phyloP scores from a whole-genome alignment of 2,113 vertebrate genomes.

The Salvator merianae region DNA sequence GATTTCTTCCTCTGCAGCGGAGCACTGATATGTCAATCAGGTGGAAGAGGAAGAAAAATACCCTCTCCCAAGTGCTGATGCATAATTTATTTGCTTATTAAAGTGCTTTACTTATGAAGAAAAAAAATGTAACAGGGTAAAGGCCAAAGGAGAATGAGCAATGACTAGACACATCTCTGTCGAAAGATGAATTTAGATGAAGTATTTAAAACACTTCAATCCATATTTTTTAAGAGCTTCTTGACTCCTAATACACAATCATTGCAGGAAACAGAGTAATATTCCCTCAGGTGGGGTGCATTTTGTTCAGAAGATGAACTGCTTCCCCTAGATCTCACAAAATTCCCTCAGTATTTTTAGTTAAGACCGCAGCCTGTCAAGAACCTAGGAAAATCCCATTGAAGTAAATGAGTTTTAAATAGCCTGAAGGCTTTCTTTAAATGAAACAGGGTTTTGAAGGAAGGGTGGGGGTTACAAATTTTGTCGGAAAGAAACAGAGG shows the following conservation, averaged over 20 bases:
- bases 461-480: background rate
- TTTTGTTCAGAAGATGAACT: background rate
- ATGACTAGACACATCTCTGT: slow-evolving; percentile 37
- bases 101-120: slow-evolving; percentile 51
- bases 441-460: background rate
- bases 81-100: slow-evolving; percentile 61
- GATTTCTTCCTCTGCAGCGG: too few species aligned
- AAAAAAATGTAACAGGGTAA: slow-evolving; percentile 35
- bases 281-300: slow-evolving; percentile 36
- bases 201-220: slow-evolving; percentile 29
- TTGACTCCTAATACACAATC: slow-evolving; percentile 3
- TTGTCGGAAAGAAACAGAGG: background rate
- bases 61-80: slow-evolving; percentile 60
- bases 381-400: background rate
- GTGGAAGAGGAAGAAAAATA: slow-evolving; percentile 26
- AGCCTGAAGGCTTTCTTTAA: background rate
- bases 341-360: background rate
- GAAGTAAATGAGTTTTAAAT: background rate
- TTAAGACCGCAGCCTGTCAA: background rate
- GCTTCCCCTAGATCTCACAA: too few species aligned
- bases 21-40: slow-evolving; percentile 40
- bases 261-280: slow-evolving; percentile 44
- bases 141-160: slow-evolving; percentile 38
- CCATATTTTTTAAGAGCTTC: background rate
- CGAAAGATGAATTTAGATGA: slow-evolving; percentile 39